Percentiles rank a stretch among this genome's conserved stretches.
Conservation (phyloP, 2,797 vertebrate genomes). For the Protonibea diacanthus region DNA sequence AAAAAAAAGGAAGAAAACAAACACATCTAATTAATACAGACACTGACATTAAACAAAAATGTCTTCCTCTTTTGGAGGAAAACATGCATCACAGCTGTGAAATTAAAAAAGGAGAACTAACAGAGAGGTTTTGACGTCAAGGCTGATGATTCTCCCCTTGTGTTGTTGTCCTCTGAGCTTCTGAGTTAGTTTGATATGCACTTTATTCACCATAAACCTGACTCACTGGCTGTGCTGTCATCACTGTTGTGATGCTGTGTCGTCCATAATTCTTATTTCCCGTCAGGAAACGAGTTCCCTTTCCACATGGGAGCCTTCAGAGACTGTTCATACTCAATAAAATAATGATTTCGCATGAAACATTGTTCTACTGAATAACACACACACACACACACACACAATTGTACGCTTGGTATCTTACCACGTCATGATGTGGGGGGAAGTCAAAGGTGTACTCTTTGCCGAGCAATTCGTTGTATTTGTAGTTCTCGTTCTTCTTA, state of each 20-base stretch:
- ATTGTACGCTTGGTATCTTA: slow-evolving; percentile 70
- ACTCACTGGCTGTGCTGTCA: slow-evolving; percentile 8
- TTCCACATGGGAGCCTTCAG: background rate
- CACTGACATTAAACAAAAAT: background rate
- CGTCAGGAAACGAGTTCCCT: slow-evolving; percentile 6
- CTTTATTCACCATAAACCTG: slow-evolving; percentile 36
- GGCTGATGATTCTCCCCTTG: background rate
- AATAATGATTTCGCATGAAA: background rate
- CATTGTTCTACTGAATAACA: background rate
- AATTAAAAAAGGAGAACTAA: slow-evolving; percentile 1
- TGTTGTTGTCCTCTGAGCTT: slow-evolving; percentile 15
- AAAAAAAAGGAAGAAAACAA: background rate
- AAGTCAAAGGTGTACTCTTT: slow-evolving; percentile 95
- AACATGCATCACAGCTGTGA: slow-evolving; percentile 24
- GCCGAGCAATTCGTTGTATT: slow-evolving; percentile 87
- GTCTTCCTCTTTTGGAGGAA: background rate
- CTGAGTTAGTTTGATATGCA: background rate
- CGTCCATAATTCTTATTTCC: slow-evolving; percentile 21
- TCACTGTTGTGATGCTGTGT: background rate
- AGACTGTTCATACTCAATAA: slow-evolving; percentile 22
- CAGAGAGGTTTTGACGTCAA: slow-evolving; percentile 20
- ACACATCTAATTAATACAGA: slow-evolving; percentile 7
- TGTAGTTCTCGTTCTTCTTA: slow-evolving; percentile 80
- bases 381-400: slow-evolving; percentile 29
- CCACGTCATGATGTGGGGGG: slow-evolving; percentile 91